These are phyloP conservation scores for Centrocercus urophasianus DNA, from an alignment of 2,113 vertebrate genomes.

Conservation along the genomic window DNA sequence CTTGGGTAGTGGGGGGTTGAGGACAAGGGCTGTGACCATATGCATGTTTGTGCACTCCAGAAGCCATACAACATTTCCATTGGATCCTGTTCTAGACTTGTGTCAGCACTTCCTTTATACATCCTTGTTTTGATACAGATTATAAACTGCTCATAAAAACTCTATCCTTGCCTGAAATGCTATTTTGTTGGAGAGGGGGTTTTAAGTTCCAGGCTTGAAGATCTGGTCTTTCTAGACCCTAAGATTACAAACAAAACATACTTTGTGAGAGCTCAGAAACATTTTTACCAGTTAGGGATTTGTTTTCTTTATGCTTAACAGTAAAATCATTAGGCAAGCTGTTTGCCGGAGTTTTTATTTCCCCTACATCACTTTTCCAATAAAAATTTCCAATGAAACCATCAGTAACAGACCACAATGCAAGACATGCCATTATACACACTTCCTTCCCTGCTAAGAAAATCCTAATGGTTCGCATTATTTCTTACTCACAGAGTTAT, in stretches of 20 bases:
- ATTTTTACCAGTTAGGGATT: not conserved
- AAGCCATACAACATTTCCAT: not conserved
- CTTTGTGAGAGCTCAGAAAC: not conserved
- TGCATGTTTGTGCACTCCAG: not conserved
- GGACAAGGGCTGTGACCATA: not conserved
- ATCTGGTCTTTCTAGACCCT: conserved; percentile 33
- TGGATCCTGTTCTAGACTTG: conserved; percentile 27
- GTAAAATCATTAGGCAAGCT: not conserved
- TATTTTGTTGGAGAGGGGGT: not conserved
- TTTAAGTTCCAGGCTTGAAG: not conserved
- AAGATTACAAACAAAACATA: conserved; percentile 24
- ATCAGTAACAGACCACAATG: conserved; percentile 4
- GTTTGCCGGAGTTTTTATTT: not conserved
- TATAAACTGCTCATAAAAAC: conserved; percentile 35
- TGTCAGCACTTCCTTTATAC: conserved; percentile 53
- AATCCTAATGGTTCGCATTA: not conserved
- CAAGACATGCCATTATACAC: not conserved
- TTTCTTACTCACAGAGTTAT: conserved; percentile 16
- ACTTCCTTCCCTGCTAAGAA: not conserved
- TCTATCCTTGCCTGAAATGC: not conserved
- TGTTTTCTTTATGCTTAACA: not conserved
- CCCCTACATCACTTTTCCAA: not conserved
- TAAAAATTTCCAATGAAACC: conserved; percentile 35
- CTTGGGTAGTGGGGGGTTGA: not conserved
- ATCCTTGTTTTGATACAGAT: conserved; percentile 44